These are phyloP conservation scores for Eristalinus sepulchralis DNA, from an alignment of 2,888 invertebrate genomes.

Conservation along the genomic window DNA sequence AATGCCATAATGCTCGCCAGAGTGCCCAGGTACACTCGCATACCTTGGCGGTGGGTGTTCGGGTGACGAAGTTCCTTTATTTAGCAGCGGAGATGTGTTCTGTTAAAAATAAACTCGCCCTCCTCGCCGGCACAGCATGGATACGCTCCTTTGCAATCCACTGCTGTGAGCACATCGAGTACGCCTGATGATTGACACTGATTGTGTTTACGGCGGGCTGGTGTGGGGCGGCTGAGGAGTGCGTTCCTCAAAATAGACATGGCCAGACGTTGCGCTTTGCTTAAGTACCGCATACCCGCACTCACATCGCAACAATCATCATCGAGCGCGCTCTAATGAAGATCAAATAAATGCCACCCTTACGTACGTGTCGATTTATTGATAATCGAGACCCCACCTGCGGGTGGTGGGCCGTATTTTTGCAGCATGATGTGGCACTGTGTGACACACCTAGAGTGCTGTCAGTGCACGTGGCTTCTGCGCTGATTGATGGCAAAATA, in stretches of 20 bases:
- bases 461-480: slow-evolving; percentile 38
- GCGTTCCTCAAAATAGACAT: slow-evolving; percentile 48
- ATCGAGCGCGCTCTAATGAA: slow-evolving; percentile 24
- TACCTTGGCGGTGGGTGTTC: slow-evolving; percentile 23
- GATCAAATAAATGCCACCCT: slow-evolving; percentile 33
- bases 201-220: slow-evolving; percentile 36
- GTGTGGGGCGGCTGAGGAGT: background rate
- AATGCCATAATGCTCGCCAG: slow-evolving; percentile 26
- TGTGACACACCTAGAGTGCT: slow-evolving; percentile 19
- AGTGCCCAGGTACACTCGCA: slow-evolving; percentile 19
- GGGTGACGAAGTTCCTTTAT: slow-evolving; percentile 50
- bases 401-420: slow-evolving; percentile 5
- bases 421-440: background rate
- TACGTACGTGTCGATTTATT: background rate
- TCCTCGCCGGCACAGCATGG: background rate
- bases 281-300: slow-evolving; percentile 1
- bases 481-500: slow-evolving; percentile 57
- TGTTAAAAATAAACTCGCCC: slow-evolving; percentile 43
- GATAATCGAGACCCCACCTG: slow-evolving; percentile 2
- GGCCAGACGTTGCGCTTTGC: slow-evolving; percentile 31
- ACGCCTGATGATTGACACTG: slow-evolving; percentile 68
- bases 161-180: slow-evolving; percentile 22
- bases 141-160: background rate
- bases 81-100: slow-evolving; percentile 11
- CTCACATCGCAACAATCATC: slow-evolving; percentile 19